Percentiles rank a stretch among this genome's conserved stretches.
phyloP scores from a whole-genome alignment of 2,888 invertebrate species.

The Rambutsinella grinnellia region DNA sequence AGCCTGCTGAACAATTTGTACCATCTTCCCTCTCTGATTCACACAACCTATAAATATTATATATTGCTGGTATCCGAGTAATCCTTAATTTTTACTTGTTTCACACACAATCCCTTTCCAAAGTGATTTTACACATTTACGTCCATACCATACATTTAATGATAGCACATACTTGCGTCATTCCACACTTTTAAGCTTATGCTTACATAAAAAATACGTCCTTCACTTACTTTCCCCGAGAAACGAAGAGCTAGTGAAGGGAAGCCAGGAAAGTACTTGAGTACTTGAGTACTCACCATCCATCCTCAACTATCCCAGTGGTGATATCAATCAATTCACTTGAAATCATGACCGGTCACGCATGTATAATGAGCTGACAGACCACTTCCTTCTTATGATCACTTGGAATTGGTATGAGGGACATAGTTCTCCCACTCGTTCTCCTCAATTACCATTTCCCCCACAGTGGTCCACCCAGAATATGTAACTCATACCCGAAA shows the following conservation, averaged over 20 bases:
- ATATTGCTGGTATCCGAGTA: neutral
- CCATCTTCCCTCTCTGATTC: neutral
- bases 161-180: slow-evolving; percentile 17
- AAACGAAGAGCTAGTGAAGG: too few species aligned
- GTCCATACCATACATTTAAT: neutral
- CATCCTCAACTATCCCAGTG: too few species aligned
- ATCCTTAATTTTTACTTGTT: slow-evolving; percentile 29
- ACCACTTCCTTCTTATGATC: slow-evolving; percentile 4
- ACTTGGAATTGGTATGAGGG: neutral
- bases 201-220: too few species aligned
- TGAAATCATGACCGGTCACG: slow-evolving; percentile 39
- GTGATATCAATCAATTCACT: slow-evolving; percentile 45
- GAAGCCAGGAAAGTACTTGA: too few species aligned
- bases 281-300: too few species aligned
- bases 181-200: too few species aligned
- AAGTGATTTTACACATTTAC: slow-evolving; percentile 24
- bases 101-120: slow-evolving; percentile 2
- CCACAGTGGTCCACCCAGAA: too few species aligned
- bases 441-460: neutral
- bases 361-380: slow-evolving; percentile 41
- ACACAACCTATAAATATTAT: neutral
- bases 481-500: too few species aligned
- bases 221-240: too few species aligned
- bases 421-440: neutral
- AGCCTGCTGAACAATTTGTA: neutral